These are phyloP conservation scores for Drosophila austrosaltans DNA, from an alignment of 2,888 invertebrate genomes.

Conservation along the genomic window DNA sequence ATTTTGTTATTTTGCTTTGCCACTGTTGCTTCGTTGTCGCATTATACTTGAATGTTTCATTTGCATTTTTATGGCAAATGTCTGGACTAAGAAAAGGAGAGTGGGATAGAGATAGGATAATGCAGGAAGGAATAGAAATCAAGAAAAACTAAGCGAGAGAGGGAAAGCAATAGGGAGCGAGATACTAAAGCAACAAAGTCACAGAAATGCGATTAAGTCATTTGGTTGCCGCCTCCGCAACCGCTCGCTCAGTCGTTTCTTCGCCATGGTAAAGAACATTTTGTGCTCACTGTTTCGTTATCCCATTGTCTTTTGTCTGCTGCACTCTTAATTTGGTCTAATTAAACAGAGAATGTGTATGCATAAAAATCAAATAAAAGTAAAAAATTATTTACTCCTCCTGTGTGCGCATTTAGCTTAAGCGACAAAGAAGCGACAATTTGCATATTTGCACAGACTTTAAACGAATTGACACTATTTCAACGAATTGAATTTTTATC, in stretches of 20 bases:
- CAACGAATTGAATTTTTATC: neutral
- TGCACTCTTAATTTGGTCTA: slow-evolving; percentile 68
- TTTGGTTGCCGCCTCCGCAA: slow-evolving; percentile 53
- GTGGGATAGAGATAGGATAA: neutral
- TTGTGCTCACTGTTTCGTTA: slow-evolving; percentile 20
- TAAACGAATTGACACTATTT: neutral
- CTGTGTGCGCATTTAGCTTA: slow-evolving; percentile 37
- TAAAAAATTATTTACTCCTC: slow-evolving; percentile 35
- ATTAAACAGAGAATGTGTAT: slow-evolving; percentile 60
- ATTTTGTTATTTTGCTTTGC: neutral
- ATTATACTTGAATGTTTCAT: slow-evolving; percentile 60
- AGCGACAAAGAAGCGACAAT: slow-evolving; percentile 27
- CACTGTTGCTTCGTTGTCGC: slow-evolving; percentile 14
- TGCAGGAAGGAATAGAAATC: neutral
- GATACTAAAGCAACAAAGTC: slow-evolving; percentile 62
- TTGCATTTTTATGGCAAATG: slow-evolving; percentile 75
- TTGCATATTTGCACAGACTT: slow-evolving; percentile 12
- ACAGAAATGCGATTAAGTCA: slow-evolving; percentile 75
- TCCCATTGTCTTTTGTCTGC: slow-evolving; percentile 25
- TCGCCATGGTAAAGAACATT: slow-evolving; percentile 6
- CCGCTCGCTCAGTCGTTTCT: neutral
- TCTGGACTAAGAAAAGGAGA: slow-evolving; percentile 31
- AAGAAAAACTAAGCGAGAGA: neutral
- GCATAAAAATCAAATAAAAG: slow-evolving; percentile 35
- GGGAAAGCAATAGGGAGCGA: slow-evolving; percentile 24